Evolutionary conservation across 2,797 vertebrate genomes (phyloP), one percentile per base, ranked within the genome.

Genomic region (Gila robusta): DNA sequence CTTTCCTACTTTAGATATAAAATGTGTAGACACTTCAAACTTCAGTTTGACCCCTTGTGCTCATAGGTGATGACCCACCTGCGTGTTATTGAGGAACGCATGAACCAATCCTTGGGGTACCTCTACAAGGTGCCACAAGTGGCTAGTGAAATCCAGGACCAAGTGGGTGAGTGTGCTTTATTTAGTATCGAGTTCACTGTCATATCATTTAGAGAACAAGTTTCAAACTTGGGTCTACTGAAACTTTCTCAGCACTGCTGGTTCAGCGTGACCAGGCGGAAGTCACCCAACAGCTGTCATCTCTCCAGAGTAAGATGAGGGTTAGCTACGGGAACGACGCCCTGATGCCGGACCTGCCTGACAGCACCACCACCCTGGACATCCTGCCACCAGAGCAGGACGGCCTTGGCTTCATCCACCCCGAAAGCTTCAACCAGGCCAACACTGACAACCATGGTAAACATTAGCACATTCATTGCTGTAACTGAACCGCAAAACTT

Each of bases 401-500:
- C 2, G 96, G 97, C 7, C 95, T 97, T 72, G 97, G 98, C 86
- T 98, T 97, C 2, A 97, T 98, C 95, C 98, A 99, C 92, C 97
- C 98, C 4, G 98, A 98, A 90, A 98, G 96, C 88, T 98, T 98
- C 32, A 98, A 98, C 91, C 98, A 98, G 76, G 96, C 98, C 90
- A 99, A 99, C 91, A 99, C 98, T 6, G 98, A 99, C 94, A 99
- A 99, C 85, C 98, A 99, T 83, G 97, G 98, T 99, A 96, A 93
- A 11, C 10, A 35, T 67, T 23, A 52, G 19, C 39, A 80, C 39
- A 14, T n/a, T 28, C 39, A 62, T 10, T 41, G 54, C 14, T 16
- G 19, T n/a, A 56, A n/a, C 14, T 59, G 14, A 26, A 41, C 35
- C 0, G 52, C 3, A 14, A 56, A 35, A 14, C 14, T 52, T 69